These are phyloP conservation scores for Phycodurus eques DNA, from an alignment of 2,113 vertebrate species.

Conservation along the genomic window DNA sequence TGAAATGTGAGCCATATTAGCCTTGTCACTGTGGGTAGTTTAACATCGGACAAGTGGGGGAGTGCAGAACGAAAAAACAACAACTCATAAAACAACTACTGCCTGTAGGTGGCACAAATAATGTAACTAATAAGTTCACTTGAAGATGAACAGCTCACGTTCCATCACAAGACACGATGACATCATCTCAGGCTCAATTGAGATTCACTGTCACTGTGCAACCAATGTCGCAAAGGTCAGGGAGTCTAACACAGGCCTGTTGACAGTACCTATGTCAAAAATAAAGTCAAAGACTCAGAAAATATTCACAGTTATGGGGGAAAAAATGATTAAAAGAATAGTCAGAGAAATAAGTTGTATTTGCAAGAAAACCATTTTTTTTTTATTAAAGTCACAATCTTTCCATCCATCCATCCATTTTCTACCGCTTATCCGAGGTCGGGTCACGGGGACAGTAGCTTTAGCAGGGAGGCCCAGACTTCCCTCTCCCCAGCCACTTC, in stretches of 20 bases:
- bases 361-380: background rate
- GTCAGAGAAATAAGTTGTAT: background rate
- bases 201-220: background rate
- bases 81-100: conserved; percentile 38
- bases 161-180: conserved; percentile 2
- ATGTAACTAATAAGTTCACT: conserved; percentile 25
- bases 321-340: background rate
- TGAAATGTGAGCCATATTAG: conserved; percentile 26
- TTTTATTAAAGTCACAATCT: too few species aligned
- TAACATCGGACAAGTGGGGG: conserved; percentile 27
- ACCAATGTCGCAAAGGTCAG: background rate
- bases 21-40: conserved; percentile 5
- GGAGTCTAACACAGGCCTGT: background rate
- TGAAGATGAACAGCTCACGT: background rate
- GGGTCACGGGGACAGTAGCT: too few species aligned
- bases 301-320: background rate
- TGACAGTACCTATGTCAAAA: background rate
- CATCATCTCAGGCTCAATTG: background rate
- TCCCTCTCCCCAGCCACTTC: too few species aligned
- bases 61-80: conserved; percentile 20
- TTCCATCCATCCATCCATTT: too few species aligned
- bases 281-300: background rate
- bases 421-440: too few species aligned
- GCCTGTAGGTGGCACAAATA: conserved; percentile 26
- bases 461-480: too few species aligned